Conservation (phyloP, 2,888 invertebrate species). For the Diachrysia chrysitis region DNA sequence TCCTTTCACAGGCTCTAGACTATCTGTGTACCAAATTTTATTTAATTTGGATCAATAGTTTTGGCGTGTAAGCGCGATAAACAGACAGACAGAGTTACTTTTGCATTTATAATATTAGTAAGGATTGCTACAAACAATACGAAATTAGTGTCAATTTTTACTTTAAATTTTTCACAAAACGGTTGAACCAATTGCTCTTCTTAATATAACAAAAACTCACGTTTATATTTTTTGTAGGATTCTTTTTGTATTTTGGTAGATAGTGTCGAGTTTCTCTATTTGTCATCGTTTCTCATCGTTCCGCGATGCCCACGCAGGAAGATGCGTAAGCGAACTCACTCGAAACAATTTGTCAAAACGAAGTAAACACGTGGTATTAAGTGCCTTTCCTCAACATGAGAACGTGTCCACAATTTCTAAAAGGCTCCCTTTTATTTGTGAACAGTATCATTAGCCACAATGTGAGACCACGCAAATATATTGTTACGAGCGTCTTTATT, state of each 20-base stretch:
- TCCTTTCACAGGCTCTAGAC: no score
- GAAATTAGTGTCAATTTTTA: no score
- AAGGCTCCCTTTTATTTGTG: slow-evolving; percentile 73
- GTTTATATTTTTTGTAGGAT: background rate
- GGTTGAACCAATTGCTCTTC: no score
- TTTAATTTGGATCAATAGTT: no score
- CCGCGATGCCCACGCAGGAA: background rate
- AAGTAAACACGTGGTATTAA: slow-evolving; percentile 67
- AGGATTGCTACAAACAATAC: no score
- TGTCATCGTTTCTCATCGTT: background rate
- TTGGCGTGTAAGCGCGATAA: no score
- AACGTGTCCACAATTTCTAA: slow-evolving; percentile 72
- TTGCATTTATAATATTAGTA: no score
- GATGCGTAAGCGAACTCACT: slow-evolving; percentile 15
- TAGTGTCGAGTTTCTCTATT: background rate
- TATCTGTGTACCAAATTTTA: no score
- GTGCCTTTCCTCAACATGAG: slow-evolving; percentile 54
- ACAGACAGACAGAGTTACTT: no score
- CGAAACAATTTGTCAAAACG: slow-evolving; percentile 63
- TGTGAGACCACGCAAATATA: slow-evolving; percentile 74
- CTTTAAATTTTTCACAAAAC: no score
- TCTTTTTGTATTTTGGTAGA: background rate
- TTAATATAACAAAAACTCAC: background rate
- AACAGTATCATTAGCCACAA: slow-evolving; percentile 77
- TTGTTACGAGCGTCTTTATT: slow-evolving; percentile 75